phyloP scores from a whole-genome alignment of 2,113 vertebrate species.

The Tragelaphus buxtoni region DNA sequence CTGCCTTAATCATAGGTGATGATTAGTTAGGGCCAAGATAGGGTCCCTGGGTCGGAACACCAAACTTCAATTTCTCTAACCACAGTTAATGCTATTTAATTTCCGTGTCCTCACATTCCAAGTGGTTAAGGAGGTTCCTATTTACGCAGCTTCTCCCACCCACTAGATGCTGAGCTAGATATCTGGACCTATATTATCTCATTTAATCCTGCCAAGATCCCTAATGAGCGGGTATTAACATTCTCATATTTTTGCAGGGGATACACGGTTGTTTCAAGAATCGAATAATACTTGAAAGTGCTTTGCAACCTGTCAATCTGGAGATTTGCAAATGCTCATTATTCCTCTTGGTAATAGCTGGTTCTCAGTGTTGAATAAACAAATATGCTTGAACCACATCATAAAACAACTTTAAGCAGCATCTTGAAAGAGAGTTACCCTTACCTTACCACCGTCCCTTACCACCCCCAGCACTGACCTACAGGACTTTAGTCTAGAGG shows the following conservation, averaged over 20 bases:
- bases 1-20: background rate
- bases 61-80: background rate
- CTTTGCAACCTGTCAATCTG: conserved; percentile 54
- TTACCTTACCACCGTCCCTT: background rate
- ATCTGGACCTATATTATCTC: conserved; percentile 36
- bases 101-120: background rate
- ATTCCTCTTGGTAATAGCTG: conserved; percentile 17
- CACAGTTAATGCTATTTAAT: background rate
- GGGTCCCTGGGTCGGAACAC: background rate
- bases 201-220: conserved; percentile 40
- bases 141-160: background rate
- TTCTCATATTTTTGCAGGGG: conserved; percentile 8
- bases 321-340: conserved; percentile 43
- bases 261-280: background rate
- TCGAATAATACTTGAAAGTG: conserved; percentile 49
- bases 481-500: background rate
- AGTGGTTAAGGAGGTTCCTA: background rate
- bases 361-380: conserved; percentile 28
- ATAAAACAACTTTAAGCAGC: conserved; percentile 22
- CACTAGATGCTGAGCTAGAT: background rate
- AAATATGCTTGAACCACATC: background rate
- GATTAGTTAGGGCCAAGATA: background rate
- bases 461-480: background rate
- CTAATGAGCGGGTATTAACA: conserved; percentile 41
- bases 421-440: background rate